These are phyloP conservation scores for Unio delphinus DNA, from an alignment of 2,888 invertebrate genomes.

Conservation along the genomic window DNA sequence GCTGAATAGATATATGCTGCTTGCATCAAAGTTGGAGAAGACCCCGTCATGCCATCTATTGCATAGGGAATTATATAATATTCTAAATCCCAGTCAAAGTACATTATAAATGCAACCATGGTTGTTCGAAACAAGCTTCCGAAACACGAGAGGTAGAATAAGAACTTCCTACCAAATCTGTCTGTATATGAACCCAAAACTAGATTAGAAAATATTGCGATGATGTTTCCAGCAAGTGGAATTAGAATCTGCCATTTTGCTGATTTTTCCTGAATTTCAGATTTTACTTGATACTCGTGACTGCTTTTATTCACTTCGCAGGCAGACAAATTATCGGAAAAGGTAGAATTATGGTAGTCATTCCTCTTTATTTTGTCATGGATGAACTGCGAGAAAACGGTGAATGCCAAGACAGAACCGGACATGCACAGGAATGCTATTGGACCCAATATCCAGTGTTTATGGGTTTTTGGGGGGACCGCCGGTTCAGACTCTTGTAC, in stretches of 20 bases:
- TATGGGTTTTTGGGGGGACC: no score
- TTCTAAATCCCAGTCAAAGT: constrained; percentile 20
- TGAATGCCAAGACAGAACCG: constrained; percentile 12
- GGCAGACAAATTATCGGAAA: constrained; percentile 9
- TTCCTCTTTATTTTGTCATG: constrained; percentile 22
- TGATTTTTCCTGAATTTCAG: constrained; percentile 23
- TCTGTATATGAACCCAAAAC: constrained; percentile 34
- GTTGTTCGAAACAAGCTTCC: constrained; percentile 26
- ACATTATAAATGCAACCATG: constrained; percentile 17
- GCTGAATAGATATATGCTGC: constrained; percentile 25
- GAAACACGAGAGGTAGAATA: constrained; percentile 22
- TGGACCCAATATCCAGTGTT: constrained; percentile 15
- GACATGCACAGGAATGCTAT: constrained; percentile 15
- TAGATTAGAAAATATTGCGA: constrained; percentile 24
- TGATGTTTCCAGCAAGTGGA: constrained; percentile 18
- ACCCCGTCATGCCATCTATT: constrained; percentile 37
- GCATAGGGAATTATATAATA: constrained; percentile 23
- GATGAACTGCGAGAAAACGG: constrained; percentile 20
- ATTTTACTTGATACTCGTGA: constrained; percentile 10
- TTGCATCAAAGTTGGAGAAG: constrained; percentile 22
- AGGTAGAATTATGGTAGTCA: constrained; percentile 13
- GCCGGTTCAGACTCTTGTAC: no score
- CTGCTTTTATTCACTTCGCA: constrained; percentile 16
- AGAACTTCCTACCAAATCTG: constrained; percentile 32
- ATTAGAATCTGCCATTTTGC: constrained; percentile 30